Percentiles rank a stretch among this genome's conserved stretches.
Evolutionary conservation across 2,888 invertebrate genomes (phyloP).

Genomic region (Nipponacmea schrenckii): DNA sequence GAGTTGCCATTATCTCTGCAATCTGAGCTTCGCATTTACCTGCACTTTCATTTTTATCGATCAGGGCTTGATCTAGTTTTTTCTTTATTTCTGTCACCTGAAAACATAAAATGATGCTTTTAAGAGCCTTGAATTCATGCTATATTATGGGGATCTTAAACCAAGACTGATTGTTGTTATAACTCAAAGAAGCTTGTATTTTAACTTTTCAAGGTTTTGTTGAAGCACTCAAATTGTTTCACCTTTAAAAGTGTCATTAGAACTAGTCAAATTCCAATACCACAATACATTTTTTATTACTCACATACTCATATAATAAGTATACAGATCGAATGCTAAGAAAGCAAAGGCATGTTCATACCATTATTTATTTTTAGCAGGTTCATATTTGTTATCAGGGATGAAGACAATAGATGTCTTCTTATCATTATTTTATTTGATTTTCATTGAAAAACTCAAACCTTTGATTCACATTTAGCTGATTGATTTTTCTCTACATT

Average conservation of each 20-base stretch:
- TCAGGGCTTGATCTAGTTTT: slow-evolving; percentile 34
- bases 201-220: too few relatives aligned
- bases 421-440: too few relatives aligned
- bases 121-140: not conserved
- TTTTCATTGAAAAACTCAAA: too few relatives aligned
- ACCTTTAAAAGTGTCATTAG: slow-evolving; percentile 8
- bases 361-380: too few relatives aligned
- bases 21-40: slow-evolving; percentile 50
- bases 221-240: too few relatives aligned
- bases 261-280: not conserved
- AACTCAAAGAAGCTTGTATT: too few relatives aligned
- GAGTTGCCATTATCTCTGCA: slow-evolving; percentile 55
- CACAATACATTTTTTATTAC: not conserved
- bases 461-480: too few relatives aligned
- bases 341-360: too few relatives aligned
- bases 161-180: not conserved
- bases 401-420: too few relatives aligned
- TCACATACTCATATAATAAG: not conserved
- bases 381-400: too few relatives aligned
- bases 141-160: not conserved
- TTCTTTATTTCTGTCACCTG: slow-evolving; percentile 40
- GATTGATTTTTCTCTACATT: not conserved
- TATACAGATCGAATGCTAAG: too few relatives aligned
- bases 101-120: not conserved
- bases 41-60: slow-evolving; percentile 43